phyloP scores from a whole-genome alignment of 2,113 vertebrate species.

The Charina bottae region DNA sequence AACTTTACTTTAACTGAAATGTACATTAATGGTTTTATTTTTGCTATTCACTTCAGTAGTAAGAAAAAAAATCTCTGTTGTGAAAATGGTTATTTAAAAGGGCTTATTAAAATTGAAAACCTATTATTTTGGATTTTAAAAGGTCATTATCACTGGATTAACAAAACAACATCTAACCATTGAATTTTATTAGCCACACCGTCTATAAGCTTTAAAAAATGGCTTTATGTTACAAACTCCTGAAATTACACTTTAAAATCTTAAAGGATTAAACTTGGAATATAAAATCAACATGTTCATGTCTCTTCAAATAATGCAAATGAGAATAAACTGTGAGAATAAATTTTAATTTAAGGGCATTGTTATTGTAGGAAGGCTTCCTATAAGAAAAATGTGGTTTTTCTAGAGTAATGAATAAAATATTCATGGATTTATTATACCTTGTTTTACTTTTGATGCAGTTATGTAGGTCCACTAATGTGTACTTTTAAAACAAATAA shows the following conservation, averaged over 20 bases:
- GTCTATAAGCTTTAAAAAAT: neutral
- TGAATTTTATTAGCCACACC: conserved; percentile 32
- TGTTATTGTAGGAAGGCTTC: neutral
- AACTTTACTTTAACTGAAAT: neutral
- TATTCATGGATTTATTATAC: conserved; percentile 15
- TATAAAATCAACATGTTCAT: neutral
- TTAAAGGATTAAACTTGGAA: neutral
- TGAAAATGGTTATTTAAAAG: conserved; percentile 32
- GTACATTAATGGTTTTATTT: neutral
- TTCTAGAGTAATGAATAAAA: neutral
- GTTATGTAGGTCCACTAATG: conserved; percentile 12
- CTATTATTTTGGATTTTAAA: neutral
- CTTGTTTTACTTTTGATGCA: conserved; percentile 14
- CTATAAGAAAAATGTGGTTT: neutral
- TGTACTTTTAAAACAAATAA: conserved; percentile 2
- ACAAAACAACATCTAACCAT: conserved; percentile 29
- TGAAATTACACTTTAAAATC: neutral
- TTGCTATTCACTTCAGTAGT: neutral
- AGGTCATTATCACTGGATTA: neutral
- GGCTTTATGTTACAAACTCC: conserved; percentile 1
- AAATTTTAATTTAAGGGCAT: neutral
- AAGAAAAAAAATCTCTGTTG: conserved; percentile 2
- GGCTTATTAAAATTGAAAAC: conserved; percentile 13
- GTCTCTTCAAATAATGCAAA: neutral
- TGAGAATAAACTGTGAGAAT: neutral